These are phyloP conservation scores for Crypturellus undulatus DNA, from an alignment of 2,113 vertebrate genomes.

Conservation along the genomic window DNA sequence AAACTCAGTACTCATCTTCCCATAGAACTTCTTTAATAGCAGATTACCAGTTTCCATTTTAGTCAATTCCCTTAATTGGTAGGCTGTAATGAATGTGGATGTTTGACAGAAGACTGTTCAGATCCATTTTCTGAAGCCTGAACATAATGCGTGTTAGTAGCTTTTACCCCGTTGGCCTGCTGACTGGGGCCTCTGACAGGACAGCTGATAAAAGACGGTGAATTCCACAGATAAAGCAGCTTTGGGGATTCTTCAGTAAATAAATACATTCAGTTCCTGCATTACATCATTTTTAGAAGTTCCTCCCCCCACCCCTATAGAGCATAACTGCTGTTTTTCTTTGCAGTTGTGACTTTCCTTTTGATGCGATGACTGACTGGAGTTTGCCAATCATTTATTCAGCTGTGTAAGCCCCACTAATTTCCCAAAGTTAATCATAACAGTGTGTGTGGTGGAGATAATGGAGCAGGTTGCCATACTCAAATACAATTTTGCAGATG, in stretches of 20 bases:
- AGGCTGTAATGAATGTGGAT: background rate
- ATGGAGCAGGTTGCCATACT: slow-evolving; percentile 25
- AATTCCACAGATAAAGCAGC: background rate
- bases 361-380: slow-evolving; percentile 34
- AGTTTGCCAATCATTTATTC: slow-evolving; percentile 29
- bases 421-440: slow-evolving; percentile 37
- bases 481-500: slow-evolving; percentile 57
- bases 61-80: background rate
- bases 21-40: background rate
- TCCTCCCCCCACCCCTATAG: background rate
- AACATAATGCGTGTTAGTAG: background rate
- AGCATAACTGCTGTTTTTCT: slow-evolving; percentile 19
- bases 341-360: slow-evolving; percentile 27
- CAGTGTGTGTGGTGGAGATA: slow-evolving; percentile 37
- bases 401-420: slow-evolving; percentile 42
- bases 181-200: background rate
- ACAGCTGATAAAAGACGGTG: background rate
- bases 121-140: background rate
- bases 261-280: slow-evolving; percentile 4
- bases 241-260: slow-evolving; percentile 15
- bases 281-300: slow-evolving; percentile 8
- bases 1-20: background rate
- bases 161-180: background rate
- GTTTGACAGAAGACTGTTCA: background rate
- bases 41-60: background rate